Evolutionary conservation across 2,113 vertebrate genomes (phyloP).

Genomic region (Fukomys damarensis): DNA sequence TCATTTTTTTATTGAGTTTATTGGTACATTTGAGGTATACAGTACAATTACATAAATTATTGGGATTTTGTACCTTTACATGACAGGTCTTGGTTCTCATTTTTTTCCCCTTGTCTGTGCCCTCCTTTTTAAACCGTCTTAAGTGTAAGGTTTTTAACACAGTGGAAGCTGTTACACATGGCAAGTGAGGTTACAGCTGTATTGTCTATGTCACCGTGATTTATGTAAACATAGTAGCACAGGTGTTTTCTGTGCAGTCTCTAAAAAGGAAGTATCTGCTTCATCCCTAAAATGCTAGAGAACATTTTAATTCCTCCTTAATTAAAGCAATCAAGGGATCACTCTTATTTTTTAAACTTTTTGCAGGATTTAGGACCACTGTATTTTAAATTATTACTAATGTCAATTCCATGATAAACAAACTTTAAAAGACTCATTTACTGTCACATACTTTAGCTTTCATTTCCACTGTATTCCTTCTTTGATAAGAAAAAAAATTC

Average conservation of each 20-base stretch:
- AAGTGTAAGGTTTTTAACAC: not conserved
- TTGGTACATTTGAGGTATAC: no score
- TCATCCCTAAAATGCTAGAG: constrained; percentile 28
- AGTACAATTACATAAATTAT: no score
- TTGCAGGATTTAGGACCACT: constrained; percentile 15
- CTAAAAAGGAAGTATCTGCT: constrained; percentile 12
- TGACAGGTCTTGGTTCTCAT: no score
- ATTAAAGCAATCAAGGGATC: constrained; percentile 11
- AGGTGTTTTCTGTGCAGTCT: constrained; percentile 64
- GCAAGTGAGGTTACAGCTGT: constrained; percentile 58
- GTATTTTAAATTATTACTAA: not conserved
- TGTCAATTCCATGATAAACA: not conserved
- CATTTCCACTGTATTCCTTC: not conserved
- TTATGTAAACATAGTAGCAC: constrained; percentile 22
- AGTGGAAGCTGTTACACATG: not conserved
- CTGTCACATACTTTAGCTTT: not conserved
- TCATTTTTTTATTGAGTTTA: no score
- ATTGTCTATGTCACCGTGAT: constrained; percentile 44
- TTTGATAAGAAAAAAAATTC: constrained; percentile 39
- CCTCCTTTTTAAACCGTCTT: not conserved
- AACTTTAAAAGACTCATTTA: constrained; percentile 3
- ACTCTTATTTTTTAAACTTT: constrained; percentile 15
- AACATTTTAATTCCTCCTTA: constrained; percentile 32
- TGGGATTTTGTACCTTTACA: no score
- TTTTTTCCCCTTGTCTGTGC: no score